These are phyloP conservation scores for Lasioglossum baleicum DNA, from an alignment of 1,140 invertebrate genomes.

Conservation along the genomic window DNA sequence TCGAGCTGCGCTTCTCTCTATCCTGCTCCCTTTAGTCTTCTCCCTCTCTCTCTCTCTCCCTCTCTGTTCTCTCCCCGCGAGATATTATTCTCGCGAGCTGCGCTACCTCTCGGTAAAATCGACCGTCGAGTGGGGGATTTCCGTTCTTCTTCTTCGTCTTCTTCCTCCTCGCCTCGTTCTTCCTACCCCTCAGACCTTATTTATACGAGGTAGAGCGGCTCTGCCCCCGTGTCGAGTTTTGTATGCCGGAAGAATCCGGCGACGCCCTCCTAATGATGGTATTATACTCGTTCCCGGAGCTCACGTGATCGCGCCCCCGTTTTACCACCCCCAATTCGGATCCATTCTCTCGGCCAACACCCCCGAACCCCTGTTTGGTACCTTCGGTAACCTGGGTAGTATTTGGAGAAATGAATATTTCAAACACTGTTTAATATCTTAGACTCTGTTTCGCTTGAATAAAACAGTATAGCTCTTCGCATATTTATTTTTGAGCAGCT, in stretches of 20 bases:
- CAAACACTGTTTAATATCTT: too few species aligned
- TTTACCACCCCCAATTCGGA: background rate
- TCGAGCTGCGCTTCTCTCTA: conserved; percentile 43
- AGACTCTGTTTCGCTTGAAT: too few species aligned
- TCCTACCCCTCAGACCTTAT: conserved; percentile 33
- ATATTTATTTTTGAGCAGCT: too few species aligned
- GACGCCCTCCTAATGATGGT: conserved; percentile 66
- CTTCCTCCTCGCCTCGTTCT: conserved; percentile 1
- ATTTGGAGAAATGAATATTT: too few species aligned
- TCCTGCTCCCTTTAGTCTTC: background rate
- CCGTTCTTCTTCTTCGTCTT: conserved; percentile 15
- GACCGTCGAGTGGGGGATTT: conserved; percentile 40
- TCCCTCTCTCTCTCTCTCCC: background rate
- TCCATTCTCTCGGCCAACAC: too few species aligned
- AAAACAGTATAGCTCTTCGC: too few species aligned
- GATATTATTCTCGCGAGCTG: conserved; percentile 52
- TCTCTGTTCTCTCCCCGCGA: background rate
- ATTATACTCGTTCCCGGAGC: conserved; percentile 58
- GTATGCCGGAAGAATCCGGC: conserved; percentile 57
- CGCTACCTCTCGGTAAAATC: conserved; percentile 45
- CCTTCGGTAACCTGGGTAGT: too few species aligned
- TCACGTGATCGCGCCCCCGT: conserved; percentile 48
- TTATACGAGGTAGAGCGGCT: conserved; percentile 48
- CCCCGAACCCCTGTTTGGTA: too few species aligned
- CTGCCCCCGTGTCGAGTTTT: conserved; percentile 54